A percentile compares a stretch with the other conserved stretches of the same genome.
Evolutionary conservation across 1,140 invertebrate genomes (phyloP).

Genomic region (Drosophila mojavensis): DNA sequence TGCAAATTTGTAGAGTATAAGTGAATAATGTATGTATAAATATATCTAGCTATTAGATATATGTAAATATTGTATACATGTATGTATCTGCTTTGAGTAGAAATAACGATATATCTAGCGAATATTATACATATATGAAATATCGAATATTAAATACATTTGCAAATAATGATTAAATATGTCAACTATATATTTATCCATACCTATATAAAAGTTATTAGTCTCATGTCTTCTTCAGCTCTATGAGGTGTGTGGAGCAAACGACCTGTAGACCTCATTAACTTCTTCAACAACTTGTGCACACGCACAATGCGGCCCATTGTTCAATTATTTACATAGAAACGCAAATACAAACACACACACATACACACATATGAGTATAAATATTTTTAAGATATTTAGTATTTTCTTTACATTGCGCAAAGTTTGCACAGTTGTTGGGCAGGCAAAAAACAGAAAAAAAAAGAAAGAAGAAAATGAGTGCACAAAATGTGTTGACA

Average conservation of each 20-base stretch:
- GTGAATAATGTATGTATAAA: too few species aligned
- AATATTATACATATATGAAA: not conserved
- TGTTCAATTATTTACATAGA: constrained; percentile 44
- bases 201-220: not conserved
- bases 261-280: constrained; percentile 2
- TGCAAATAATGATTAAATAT: not conserved
- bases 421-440: constrained; percentile 70
- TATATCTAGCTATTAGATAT: too few species aligned
- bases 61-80: too few species aligned
- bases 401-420: constrained; percentile 50
- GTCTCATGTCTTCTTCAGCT: too few species aligned
- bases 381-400: constrained; percentile 38
- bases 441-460: not conserved
- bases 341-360: constrained; percentile 18
- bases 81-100: too few species aligned
- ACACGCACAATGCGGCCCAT: constrained; percentile 46
- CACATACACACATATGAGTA: not conserved
- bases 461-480: constrained; percentile 16
- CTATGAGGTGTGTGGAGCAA: not conserved
- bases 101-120: not conserved
- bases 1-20: not conserved
- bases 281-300: constrained; percentile 9
- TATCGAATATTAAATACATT: not conserved
- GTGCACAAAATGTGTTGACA: constrained; percentile 65
- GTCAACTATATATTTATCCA: too few species aligned